These are phyloP conservation scores for Phyto melanocephala DNA, from an alignment of 2,888 invertebrate genomes.

Conservation along the genomic window DNA sequence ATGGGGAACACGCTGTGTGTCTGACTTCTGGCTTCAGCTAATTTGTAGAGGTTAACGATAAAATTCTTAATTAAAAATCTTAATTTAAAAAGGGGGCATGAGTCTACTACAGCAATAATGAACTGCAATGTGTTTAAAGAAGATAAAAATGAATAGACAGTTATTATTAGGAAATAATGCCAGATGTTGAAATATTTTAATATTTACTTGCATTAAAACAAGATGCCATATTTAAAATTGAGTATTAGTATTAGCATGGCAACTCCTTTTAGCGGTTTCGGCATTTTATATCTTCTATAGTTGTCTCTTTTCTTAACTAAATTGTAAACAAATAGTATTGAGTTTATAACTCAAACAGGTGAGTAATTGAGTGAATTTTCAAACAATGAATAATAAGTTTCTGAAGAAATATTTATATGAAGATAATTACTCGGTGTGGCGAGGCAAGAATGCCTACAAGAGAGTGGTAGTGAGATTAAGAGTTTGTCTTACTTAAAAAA, in stretches of 20 bases:
- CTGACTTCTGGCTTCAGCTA: constrained; percentile 49
- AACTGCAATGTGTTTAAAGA: no score
- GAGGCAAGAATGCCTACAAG: neutral
- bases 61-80: constrained; percentile 50
- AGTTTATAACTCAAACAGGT: constrained; percentile 18
- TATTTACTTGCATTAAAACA: neutral
- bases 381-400: neutral
- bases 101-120: neutral
- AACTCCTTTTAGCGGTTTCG: neutral
- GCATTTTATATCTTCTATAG: neutral
- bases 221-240: neutral
- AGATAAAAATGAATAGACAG: neutral
- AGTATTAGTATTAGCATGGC: neutral
- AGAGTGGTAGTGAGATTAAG: neutral
- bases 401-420: no score
- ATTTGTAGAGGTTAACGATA: constrained; percentile 58
- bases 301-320: constrained; percentile 38
- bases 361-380: constrained; percentile 30
- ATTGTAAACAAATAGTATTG: constrained; percentile 47
- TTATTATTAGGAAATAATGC: neutral
- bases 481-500: neutral
- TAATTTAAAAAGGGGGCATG: neutral
- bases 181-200: neutral
- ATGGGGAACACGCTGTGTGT: constrained; percentile 13
- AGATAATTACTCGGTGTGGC: no score